phyloP scores from a whole-genome alignment of 2,888 invertebrate species.

The Drosophila quinaria region DNA sequence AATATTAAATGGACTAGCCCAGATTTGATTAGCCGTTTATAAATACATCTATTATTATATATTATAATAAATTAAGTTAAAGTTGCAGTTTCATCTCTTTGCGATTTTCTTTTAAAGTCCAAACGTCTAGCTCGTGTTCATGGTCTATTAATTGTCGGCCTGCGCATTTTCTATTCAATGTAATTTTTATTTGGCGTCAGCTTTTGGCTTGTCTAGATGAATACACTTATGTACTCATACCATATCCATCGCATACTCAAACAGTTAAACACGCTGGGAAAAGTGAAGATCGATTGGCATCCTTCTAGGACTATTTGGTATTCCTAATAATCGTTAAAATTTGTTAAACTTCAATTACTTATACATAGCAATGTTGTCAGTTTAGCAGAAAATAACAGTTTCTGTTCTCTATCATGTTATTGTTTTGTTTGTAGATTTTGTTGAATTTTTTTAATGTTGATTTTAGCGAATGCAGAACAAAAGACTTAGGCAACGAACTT shows the following conservation, averaged over 20 bases:
- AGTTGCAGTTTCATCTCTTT: slow-evolving; percentile 1
- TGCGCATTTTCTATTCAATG: slow-evolving; percentile 64
- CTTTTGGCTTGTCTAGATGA: slow-evolving; percentile 4
- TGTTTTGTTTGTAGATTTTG: neutral
- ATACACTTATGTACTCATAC: neutral
- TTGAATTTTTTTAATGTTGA: neutral
- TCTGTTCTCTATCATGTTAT: neutral
- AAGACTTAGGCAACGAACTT: slow-evolving; percentile 56
- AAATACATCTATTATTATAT: slow-evolving; percentile 9
- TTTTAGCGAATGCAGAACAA: slow-evolving; percentile 58
- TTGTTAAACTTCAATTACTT: neutral
- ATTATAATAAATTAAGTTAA: slow-evolving; percentile 17
- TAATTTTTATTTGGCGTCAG: slow-evolving; percentile 32
- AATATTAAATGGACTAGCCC: slow-evolving; percentile 3
- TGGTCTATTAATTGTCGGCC: slow-evolving; percentile 73
- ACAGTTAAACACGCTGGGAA: neutral
- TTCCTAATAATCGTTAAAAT: neutral
- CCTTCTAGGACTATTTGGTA: neutral
- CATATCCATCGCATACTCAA: neutral
- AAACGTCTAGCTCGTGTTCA: slow-evolving; percentile 69
- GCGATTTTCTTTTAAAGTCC: slow-evolving; percentile 42
- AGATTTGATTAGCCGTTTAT: slow-evolving; percentile 1
- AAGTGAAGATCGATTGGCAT: neutral
- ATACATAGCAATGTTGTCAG: neutral
- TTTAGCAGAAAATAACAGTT: slow-evolving; percentile 5